These are phyloP conservation scores for Griposia aprilina DNA, from an alignment of 2,888 invertebrate species.

Conservation along the genomic window DNA sequence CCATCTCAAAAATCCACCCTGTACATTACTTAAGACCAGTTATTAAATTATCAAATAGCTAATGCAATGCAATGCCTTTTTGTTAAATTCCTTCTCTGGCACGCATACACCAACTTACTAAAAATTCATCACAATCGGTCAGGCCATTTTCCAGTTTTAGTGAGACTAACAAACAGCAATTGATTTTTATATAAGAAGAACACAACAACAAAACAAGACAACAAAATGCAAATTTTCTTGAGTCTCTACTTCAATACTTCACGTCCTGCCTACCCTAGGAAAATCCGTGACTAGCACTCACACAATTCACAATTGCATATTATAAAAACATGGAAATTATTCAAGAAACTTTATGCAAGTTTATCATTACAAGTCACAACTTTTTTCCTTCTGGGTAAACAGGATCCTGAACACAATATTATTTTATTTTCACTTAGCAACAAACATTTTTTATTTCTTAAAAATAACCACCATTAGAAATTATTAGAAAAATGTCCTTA, in stretches of 20 bases:
- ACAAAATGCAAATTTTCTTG: not conserved
- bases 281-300: conserved; percentile 18
- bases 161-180: too few species aligned
- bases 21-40: too few species aligned
- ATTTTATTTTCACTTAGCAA: conserved; percentile 39
- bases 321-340: conserved; percentile 34
- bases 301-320: conserved; percentile 31
- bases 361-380: not conserved
- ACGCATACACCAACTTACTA: too few species aligned
- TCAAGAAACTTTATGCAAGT: conserved; percentile 34
- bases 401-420: conserved; percentile 30
- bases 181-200: too few species aligned
- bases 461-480: conserved; percentile 43
- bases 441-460: conserved; percentile 47
- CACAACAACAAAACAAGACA: too few species aligned
- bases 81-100: too few species aligned
- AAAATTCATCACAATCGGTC: too few species aligned
- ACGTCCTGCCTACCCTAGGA: conserved; percentile 16
- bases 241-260: not conserved
- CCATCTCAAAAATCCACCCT: too few species aligned
- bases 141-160: too few species aligned
- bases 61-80: too few species aligned
- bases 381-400: conserved; percentile 3
- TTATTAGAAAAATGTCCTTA: conserved; percentile 21
- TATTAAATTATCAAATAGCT: too few species aligned